Conservation (phyloP, 1,140 invertebrate genomes). For the Tetramorium parvispinum region DNA sequence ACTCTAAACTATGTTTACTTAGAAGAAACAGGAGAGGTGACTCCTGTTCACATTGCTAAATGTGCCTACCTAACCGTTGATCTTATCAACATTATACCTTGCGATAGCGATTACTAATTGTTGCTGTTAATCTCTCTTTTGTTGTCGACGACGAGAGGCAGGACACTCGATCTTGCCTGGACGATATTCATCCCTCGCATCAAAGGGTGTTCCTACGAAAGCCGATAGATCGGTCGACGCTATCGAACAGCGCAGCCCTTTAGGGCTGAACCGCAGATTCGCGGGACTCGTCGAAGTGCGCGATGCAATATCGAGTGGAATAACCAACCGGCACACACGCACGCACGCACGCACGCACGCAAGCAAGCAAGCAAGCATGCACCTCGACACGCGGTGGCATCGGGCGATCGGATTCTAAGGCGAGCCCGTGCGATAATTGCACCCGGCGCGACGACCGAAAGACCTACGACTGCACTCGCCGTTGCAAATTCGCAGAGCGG, state of each 20-base stretch:
- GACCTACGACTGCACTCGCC: conserved; percentile 71
- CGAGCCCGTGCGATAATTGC: conserved; percentile 71
- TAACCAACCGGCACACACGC: not conserved
- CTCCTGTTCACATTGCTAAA: not conserved
- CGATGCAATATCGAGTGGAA: not conserved
- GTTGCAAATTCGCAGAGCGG: conserved; percentile 60
- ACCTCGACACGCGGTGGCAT: not conserved
- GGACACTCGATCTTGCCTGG: not conserved
- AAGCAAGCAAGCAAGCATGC: conserved; percentile 6
- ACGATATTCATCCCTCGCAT: not conserved
- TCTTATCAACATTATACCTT: conserved; percentile 12
- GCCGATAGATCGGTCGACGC: not conserved
- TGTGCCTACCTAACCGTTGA: not conserved
- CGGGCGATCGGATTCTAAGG: conserved; percentile 62
- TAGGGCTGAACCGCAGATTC: not conserved
- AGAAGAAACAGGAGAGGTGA: not conserved
- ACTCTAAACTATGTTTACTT: not conserved
- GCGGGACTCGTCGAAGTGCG: not conserved
- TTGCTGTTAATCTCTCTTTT: not conserved
- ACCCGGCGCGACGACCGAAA: conserved; percentile 71
- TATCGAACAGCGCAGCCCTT: not conserved
- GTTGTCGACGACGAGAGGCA: not conserved
- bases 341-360: conserved; percentile 1
- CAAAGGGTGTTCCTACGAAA: not conserved
- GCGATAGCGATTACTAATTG: not conserved